Base-by-base conservation (phyloP, 2,113 vertebrate species). In the Apodemus speciosus region DNA sequence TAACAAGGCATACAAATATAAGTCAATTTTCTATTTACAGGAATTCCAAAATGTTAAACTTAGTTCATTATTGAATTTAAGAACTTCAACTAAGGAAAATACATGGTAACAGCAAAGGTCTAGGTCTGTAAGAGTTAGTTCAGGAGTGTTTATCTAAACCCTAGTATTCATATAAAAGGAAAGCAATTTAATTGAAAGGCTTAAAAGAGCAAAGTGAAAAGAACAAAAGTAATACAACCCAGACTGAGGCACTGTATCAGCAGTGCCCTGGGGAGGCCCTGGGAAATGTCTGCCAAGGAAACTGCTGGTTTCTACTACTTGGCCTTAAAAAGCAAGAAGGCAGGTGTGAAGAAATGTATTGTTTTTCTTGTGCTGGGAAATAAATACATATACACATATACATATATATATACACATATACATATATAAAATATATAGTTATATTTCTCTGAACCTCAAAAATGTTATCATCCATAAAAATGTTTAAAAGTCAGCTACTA, bases 41-140 rank as follows among this genome's bases (percentile, higher is more conserved):
- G 56, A 94, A 96, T 95, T 94, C 66, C 40, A 88, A 95, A 96
- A 91, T 81, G 35, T 94, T 51, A 95, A 94, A 46, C 86, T 94
- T 88, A 88, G 88, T 92, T 95, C 58, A 92, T 94, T 90, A 93
- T 23, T 95, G 80, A 91, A 89, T 88, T 95, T 94, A 95, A 95
- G 81, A 94, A 88, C 35, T 43, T 96, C 60, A 84, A 51, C n/a
- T 94, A 94, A 92, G 75, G 49, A 95, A 93, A 95, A 84, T 81
- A 92, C 94, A 81, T 46, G 56, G 9, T 35, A 87, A 85, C 56
- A 96, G 68, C 83, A 92, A 97, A 90, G 40, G 20, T 83, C 40
- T 96, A 94, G 91, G 13, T 66, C 79, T 49, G 62, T 43, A 60
- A 40, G 90, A 91, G 40, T 73, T 62, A 89, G 51, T 85, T 92